Conservation (phyloP, 35 echinoderm and acorn worm species). For the Lytechinus pictus region DNA sequence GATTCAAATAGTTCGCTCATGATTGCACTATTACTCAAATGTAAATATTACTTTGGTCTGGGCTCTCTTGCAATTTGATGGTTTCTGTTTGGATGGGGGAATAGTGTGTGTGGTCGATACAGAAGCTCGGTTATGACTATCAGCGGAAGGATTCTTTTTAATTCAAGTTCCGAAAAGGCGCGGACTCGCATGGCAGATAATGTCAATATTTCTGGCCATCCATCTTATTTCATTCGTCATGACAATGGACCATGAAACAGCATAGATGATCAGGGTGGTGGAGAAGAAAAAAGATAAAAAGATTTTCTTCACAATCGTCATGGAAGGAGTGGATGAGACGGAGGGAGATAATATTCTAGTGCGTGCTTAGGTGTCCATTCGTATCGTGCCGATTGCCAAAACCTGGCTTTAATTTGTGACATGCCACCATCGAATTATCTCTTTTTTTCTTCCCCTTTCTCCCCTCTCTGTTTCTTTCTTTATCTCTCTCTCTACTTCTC, state of each 20-base stretch:
- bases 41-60: not conserved
- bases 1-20: not conserved
- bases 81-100: not conserved
- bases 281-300: not conserved
- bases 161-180: slow-evolving; percentile 19
- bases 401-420: slow-evolving; percentile 53
- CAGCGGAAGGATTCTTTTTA: slow-evolving; percentile 32
- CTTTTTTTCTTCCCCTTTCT: slow-evolving; percentile 9
- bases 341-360: slow-evolving; percentile 18
- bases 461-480: not conserved
- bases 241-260: not conserved
- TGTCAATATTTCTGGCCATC: slow-evolving; percentile 49
- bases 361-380: slow-evolving; percentile 20
- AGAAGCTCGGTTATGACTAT: not conserved
- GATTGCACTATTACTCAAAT: not conserved
- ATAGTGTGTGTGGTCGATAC: not conserved
- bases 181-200: not conserved
- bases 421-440: slow-evolving; percentile 18
- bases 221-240: slow-evolving; percentile 26
- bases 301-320: not conserved
- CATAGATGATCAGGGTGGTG: not conserved
- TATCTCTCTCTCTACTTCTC: not conserved
- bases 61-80: not conserved
- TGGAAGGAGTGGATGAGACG: not conserved
- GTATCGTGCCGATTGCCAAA: not conserved